Percentiles rank a stretch among this genome's conserved stretches.
Conservation (phyloP, 2,113 vertebrate genomes). For the Pagrus major region DNA sequence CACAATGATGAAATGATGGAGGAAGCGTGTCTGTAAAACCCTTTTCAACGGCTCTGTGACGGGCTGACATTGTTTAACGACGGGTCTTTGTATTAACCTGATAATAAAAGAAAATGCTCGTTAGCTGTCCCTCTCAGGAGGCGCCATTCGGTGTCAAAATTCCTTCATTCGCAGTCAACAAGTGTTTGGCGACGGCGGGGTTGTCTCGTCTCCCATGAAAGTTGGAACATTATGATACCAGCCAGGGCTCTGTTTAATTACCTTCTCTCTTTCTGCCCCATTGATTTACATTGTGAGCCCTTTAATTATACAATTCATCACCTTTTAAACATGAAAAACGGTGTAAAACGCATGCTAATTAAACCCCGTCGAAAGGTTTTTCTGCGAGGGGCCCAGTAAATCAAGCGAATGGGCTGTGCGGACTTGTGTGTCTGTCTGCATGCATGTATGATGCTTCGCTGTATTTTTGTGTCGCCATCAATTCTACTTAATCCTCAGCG, state of each 20-base stretch:
- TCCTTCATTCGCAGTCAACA: conserved; percentile 53
- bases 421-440: conserved; percentile 30
- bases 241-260: conserved; percentile 85
- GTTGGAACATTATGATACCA: conserved; percentile 75
- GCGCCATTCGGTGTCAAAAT: conserved; percentile 36
- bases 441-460: conserved; percentile 30
- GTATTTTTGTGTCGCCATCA: conserved; percentile 44
- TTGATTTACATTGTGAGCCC: conserved; percentile 90
- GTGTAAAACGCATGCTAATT: conserved; percentile 89
- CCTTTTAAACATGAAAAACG: conserved; percentile 93
- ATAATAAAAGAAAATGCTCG: conserved; percentile 23
- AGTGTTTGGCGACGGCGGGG: conserved; percentile 31
- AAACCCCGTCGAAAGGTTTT: conserved; percentile 87
- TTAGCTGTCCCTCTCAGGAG: conserved; percentile 33
- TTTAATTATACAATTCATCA: conserved; percentile 96
- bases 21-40: conserved; percentile 11
- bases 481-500: conserved; percentile 60
- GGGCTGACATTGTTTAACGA: not conserved
- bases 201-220: conserved; percentile 58
- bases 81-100: conserved; percentile 21
- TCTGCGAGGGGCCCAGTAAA: conserved; percentile 82
- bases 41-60: conserved; percentile 16
- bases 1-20: not conserved
- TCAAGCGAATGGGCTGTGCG: conserved; percentile 81
- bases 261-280: conserved; percentile 85